Evolutionary conservation across 2,888 invertebrate genomes (phyloP).

Genomic region (Megamerina dolium): DNA sequence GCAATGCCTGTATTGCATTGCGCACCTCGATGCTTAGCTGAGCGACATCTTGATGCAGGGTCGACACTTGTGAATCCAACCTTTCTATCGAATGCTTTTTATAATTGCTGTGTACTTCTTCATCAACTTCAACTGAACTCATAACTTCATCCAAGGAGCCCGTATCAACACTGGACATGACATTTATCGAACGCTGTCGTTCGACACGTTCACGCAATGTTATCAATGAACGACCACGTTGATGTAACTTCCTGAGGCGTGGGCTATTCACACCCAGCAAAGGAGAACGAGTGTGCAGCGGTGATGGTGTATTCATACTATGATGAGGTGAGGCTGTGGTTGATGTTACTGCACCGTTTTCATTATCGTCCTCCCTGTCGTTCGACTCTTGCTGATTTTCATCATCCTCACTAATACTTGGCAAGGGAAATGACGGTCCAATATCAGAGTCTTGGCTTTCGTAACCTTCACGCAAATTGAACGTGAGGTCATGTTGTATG

Average conservation of each 20-base stretch:
- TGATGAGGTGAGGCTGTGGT: conserved; percentile 52
- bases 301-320: conserved; percentile 34
- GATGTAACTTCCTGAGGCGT: conserved; percentile 45
- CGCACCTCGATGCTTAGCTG: conserved; percentile 80
- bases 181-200: conserved; percentile 59
- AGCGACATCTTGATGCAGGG: conserved; percentile 79
- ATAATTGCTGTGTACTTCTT: conserved; percentile 23
- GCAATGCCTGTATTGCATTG: conserved; percentile 75
- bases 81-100: conserved; percentile 57
- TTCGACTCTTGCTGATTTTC: conserved; percentile 76
- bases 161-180: conserved; percentile 47
- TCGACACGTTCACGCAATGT: conserved; percentile 62
- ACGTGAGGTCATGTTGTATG: conserved; percentile 91
- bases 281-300: conserved; percentile 36
- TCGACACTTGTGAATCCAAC: conserved; percentile 74
- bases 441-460: conserved; percentile 64
- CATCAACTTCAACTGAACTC: conserved; percentile 49
- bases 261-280: conserved; percentile 39
- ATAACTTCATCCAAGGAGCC: conserved; percentile 59
- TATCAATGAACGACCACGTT: conserved; percentile 49
- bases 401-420: conserved; percentile 93
- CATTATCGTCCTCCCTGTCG: conserved; percentile 85
- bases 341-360: conserved; percentile 70
- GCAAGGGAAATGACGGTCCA: conserved; percentile 58
- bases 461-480: conserved; percentile 88